Percentiles rank a stretch among this genome's conserved stretches.
phyloP scores from a whole-genome alignment of 1,140 invertebrate genomes.

The Drosophila punjabiensis region DNA sequence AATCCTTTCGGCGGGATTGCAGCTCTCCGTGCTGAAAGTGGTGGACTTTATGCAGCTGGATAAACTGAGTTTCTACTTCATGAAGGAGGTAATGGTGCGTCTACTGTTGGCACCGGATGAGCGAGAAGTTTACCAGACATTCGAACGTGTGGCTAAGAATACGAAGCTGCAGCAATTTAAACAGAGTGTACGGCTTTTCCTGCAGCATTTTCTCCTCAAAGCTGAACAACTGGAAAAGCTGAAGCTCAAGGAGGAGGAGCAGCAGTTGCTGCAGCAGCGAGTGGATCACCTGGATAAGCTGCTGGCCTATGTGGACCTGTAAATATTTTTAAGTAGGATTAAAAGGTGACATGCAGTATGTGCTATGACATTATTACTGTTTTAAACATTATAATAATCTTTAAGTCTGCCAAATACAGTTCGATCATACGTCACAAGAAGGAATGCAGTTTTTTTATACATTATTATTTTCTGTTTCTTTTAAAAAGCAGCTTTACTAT shows the following conservation, averaged over 20 bases:
- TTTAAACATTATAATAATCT: not conserved
- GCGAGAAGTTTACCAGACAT: constrained; percentile 81
- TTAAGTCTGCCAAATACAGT: not conserved
- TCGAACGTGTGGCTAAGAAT: constrained; percentile 88
- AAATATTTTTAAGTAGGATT: constrained; percentile 26
- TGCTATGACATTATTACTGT: not conserved
- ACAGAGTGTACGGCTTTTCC: constrained; percentile 91
- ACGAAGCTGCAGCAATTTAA: constrained; percentile 89
- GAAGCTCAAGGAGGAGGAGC: constrained; percentile 85
- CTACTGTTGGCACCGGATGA: constrained; percentile 87
- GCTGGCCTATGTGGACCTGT: constrained; percentile 84
- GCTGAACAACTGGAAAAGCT: constrained; percentile 86
- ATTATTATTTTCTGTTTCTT: not conserved
- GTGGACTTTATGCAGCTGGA: constrained; percentile 91
- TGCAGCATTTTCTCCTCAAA: constrained; percentile 90
- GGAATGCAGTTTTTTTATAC: not conserved
- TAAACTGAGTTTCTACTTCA: constrained; percentile 88
- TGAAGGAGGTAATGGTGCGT: constrained; percentile 89
- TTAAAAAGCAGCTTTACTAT: not conserved
- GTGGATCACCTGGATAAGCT: constrained; percentile 86
- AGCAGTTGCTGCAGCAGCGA: constrained; percentile 85
- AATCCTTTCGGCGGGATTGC: constrained; percentile 91
- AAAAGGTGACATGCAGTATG: not conserved
- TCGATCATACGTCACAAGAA: not conserved
- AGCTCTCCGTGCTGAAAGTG: constrained; percentile 93